Percentiles rank a stretch among this genome's conserved stretches.
Conservation (phyloP, 2,113 vertebrate species). For the Zapornia atra region DNA sequence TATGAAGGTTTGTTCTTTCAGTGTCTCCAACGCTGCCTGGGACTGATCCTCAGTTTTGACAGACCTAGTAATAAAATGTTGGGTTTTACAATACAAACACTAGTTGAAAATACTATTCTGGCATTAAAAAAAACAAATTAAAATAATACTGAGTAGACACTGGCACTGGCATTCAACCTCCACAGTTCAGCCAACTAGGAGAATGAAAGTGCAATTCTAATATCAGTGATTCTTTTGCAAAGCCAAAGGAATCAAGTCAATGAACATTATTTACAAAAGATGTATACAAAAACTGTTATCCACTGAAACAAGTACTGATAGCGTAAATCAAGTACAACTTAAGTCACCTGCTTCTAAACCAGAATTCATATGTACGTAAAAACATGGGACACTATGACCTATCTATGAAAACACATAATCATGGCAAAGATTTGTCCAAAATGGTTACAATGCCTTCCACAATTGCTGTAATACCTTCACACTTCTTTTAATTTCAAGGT, state of each 20-base stretch:
- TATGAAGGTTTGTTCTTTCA: not conserved
- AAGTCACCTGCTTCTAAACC: not conserved
- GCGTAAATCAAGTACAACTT: not conserved
- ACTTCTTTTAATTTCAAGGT: not conserved
- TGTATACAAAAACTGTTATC: not conserved
- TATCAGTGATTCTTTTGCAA: not conserved
- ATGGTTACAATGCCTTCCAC: not conserved
- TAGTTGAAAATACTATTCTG: not conserved
- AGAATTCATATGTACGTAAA: not conserved
- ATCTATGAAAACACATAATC: not conserved
- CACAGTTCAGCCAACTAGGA: not conserved
- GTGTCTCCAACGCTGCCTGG: not conserved
- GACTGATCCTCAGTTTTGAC: not conserved
- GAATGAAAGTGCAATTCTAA: not conserved
- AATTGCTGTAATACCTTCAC: not conserved
- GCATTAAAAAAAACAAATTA: not conserved
- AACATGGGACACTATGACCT: not conserved
- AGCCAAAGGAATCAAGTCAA: not conserved
- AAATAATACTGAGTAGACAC: not conserved
- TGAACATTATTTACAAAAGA: not conserved
- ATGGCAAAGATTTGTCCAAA: not conserved
- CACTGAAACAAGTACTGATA: not conserved
- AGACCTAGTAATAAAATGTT: not conserved
- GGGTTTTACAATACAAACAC: not conserved
- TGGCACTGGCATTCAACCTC: not conserved